Evolutionary conservation across 2,113 vertebrate genomes (phyloP), one percentile per base, ranked within the genome.

Genomic region (Dromaius novaehollandiae): DNA sequence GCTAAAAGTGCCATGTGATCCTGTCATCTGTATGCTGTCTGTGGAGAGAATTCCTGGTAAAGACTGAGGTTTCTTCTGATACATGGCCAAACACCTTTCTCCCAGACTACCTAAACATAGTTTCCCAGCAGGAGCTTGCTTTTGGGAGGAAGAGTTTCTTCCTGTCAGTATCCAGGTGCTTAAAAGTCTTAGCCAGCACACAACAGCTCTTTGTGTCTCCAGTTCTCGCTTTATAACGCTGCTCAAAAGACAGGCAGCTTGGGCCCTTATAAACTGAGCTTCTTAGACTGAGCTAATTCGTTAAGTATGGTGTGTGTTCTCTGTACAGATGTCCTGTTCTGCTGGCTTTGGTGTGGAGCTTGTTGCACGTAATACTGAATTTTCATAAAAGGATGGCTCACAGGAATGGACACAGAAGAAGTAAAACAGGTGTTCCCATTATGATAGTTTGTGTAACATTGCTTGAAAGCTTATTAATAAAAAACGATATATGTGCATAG

Each of bases 341-440:
- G 79, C 90, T 92, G 77, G 82, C 86, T 65, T 87, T 92, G 65
- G n/a, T 7, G 13, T 96, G 89, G 74, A 40, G 48, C 50, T 94
- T 69, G 58, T 82, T 84, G 60, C 24, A 65, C 85, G 61, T 53
- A 86, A 36, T 44, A 46, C 32, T 40, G 38, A 82, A 83, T 95
- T 95, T 93, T 96, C 83, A 92, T 89, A 66, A 95, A 93, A 94
- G 48, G 24, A 13, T 91, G 82, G 48, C 83, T 94, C 81, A 89
- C 55, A 80, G 65, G 82, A 94, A 76, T 50, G 25, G 85, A 86
- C 64, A 73, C 24, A 74, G 79, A 82, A 83, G 65, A 68, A n/a
- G 66, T 82, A 76, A 96, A 96, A 63, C 65, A 94, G 71, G 36
- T 89, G 80, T 89, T 93, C 26, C 82, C 34, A 82, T 96, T 95